Evolutionary conservation across 2,888 invertebrate genomes (phyloP).

Genomic region (Tanaodytes sp.): DNA sequence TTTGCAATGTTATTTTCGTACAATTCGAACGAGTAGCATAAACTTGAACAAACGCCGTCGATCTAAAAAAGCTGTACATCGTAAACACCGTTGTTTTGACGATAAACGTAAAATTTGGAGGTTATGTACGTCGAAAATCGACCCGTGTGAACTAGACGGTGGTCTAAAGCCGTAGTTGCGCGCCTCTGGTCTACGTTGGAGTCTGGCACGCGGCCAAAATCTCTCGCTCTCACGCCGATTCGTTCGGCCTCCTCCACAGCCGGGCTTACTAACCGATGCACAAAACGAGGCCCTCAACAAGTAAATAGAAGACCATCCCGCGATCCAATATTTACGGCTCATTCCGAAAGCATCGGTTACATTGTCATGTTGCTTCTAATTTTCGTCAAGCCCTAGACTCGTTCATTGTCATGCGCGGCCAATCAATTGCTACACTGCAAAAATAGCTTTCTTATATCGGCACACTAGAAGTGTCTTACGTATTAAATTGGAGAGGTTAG

Average conservation of each 20-base stretch:
- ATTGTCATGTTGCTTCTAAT: conserved; percentile 25
- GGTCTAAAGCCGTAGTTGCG: conserved; percentile 28
- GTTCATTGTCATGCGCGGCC: conserved; percentile 10
- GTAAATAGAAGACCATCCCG: conserved; percentile 57
- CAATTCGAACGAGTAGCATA: too few species aligned
- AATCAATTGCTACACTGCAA: too few species aligned
- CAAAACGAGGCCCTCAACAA: conserved; percentile 63
- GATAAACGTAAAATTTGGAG: conserved; percentile 52
- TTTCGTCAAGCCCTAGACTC: conserved; percentile 3
- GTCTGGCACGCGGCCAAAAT: conserved; percentile 68
- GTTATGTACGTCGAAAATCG: conserved; percentile 54
- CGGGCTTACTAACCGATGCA: conserved; percentile 65
- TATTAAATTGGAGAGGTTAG: too few species aligned
- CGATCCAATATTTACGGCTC: conserved; percentile 51
- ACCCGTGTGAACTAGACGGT: conserved; percentile 39
- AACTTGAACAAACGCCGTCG: too few species aligned
- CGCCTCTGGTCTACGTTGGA: conserved; percentile 61
- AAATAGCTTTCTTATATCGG: too few species aligned
- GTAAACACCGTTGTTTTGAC: too few species aligned
- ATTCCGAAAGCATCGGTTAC: conserved; percentile 52
- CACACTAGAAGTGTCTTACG: too few species aligned
- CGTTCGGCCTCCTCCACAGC: conserved; percentile 58
- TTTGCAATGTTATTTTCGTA: too few species aligned
- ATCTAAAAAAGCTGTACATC: too few species aligned
- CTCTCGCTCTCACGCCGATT: conserved; percentile 60